These are phyloP conservation scores for Sinonovacula constricta DNA, from an alignment of 1,140 invertebrate species.

Conservation along the genomic window DNA sequence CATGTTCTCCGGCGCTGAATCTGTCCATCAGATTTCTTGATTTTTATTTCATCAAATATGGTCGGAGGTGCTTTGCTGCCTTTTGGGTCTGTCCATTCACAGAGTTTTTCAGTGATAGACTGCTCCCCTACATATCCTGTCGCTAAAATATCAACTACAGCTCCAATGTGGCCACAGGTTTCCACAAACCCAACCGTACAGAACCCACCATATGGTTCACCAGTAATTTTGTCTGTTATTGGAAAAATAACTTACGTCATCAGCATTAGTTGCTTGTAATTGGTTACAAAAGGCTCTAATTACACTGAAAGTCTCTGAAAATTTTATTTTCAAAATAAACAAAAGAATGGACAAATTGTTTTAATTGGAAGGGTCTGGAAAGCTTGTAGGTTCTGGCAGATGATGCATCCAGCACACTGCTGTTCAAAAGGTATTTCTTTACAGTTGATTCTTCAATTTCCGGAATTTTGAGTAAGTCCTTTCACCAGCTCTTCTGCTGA, in stretches of 20 bases:
- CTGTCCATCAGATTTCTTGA: neutral
- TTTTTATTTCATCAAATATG: neutral
- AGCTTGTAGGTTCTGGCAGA: constrained; percentile 23
- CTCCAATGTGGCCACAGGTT: constrained; percentile 14
- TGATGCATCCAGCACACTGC: too few relatives aligned
- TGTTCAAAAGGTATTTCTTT: constrained; percentile 17
- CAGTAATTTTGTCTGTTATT: neutral
- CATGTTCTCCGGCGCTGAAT: constrained; percentile 9
- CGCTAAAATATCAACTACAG: constrained; percentile 1
- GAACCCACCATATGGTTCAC: constrained; percentile 19
- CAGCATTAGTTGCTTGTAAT: constrained; percentile 7
- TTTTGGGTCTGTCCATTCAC: constrained; percentile 21
- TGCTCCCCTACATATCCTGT: neutral
- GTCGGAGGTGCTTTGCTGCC: constrained; percentile 1
- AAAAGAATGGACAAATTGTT: constrained; percentile 25
- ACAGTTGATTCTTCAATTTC: constrained; percentile 17
- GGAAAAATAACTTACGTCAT: constrained; percentile 9
- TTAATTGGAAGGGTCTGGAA: neutral
- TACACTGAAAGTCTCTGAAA: constrained; percentile 1
- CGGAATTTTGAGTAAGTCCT: constrained; percentile 7
- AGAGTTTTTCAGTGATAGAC: constrained; percentile 6
- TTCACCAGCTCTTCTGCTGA: neutral
- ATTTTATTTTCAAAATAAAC: neutral
- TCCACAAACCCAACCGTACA: constrained; percentile 15
- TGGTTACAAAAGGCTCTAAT: constrained; percentile 9